Conservation (phyloP, 2,888 invertebrate genomes). For the Ecdyonurus torrentis region DNA sequence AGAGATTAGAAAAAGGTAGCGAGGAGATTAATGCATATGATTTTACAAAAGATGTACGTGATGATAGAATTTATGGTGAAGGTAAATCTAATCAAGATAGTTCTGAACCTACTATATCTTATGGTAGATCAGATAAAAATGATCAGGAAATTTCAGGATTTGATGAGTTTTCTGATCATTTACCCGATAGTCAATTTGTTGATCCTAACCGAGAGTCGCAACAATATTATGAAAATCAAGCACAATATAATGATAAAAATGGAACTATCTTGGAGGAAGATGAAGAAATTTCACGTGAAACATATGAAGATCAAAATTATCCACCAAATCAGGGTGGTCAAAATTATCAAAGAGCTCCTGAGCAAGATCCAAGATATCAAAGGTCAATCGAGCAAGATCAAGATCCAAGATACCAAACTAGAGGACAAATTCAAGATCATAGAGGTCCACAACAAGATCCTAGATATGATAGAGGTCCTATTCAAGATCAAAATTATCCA, state of each 20-base stretch:
- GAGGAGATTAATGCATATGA: too few species aligned
- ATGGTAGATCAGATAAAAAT: neutral
- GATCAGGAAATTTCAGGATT: neutral
- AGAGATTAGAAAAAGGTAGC: too few species aligned
- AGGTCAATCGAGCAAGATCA: too few species aligned
- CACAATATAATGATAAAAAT: neutral
- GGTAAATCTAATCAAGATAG: neutral
- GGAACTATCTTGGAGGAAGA: neutral
- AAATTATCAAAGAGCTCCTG: neutral
- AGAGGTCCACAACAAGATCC: too few species aligned
- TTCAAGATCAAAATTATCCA: neutral
- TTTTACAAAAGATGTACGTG: too few species aligned
- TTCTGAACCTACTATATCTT: neutral
- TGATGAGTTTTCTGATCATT: neutral
- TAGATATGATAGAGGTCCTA: too few species aligned
- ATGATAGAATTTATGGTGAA: too few species aligned
- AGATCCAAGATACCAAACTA: too few species aligned
- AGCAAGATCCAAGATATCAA: too few species aligned
- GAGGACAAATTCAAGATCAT: too few species aligned
- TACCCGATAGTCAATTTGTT: neutral
- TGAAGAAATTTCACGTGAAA: neutral
- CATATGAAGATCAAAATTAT: neutral
- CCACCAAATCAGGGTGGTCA: too few species aligned
- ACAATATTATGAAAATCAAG: neutral
- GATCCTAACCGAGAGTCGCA: neutral